A percentile compares a stretch with the other conserved stretches of the same genome.
Conservation (phyloP, 2,113 vertebrate genomes). For the Balaeniceps rex region DNA sequence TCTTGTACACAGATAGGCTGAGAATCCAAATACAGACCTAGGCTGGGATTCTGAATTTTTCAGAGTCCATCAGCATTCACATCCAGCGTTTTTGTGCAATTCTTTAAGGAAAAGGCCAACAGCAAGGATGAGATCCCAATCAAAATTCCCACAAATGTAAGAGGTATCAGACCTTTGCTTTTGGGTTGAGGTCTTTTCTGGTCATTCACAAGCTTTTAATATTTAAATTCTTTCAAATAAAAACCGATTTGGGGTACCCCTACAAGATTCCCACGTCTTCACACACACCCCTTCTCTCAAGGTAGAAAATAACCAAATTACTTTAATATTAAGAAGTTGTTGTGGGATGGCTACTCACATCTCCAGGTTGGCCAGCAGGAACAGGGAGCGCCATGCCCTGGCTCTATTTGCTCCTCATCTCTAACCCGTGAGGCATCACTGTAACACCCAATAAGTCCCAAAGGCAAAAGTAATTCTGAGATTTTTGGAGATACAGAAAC, state of each 20-base stretch:
- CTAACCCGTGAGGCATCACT: background rate
- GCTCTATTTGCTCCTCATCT: background rate
- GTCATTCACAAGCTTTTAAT: background rate
- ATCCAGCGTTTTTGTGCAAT: background rate
- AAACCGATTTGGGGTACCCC: fast-evolving
- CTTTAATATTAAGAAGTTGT: background rate
- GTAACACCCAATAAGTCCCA: background rate
- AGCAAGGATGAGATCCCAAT: background rate
- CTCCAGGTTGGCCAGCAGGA: background rate
- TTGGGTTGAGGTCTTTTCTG: background rate
- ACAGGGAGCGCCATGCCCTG: background rate
- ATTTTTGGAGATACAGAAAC: background rate
- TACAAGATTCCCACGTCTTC: background rate
- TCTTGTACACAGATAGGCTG: background rate
- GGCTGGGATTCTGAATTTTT: background rate
- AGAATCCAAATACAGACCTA: background rate
- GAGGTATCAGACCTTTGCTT: background rate
- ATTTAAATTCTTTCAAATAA: background rate
- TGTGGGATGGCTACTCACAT: background rate
- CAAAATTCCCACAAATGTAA: background rate
- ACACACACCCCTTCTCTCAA: background rate
- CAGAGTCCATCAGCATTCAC: background rate
- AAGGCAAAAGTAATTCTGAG: background rate
- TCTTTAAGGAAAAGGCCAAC: background rate
- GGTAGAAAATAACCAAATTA: background rate